Conservation (phyloP, 35 echinoderm and acorn worm species). For the Anneissia japonica region DNA sequence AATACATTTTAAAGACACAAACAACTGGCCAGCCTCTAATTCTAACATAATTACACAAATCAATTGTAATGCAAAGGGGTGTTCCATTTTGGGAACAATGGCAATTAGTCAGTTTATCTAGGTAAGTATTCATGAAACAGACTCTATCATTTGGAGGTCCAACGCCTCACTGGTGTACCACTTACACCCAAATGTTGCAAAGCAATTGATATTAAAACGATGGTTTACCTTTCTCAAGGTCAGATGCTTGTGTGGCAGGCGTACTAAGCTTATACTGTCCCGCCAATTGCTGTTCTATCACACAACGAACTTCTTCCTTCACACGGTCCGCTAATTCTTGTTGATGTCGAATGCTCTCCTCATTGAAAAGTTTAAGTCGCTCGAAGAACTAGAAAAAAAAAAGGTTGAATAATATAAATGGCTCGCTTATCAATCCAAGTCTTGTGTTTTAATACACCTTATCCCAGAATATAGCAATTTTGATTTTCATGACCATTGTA, state of each 20-base stretch:
- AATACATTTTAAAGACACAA: no score
- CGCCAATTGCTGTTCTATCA: slow-evolving; percentile 71
- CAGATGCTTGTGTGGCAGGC: not conserved
- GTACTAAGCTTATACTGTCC: slow-evolving; percentile 71
- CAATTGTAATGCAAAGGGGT: no score
- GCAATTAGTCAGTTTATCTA: no score
- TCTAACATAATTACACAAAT: no score
- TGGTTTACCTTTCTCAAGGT: slow-evolving; percentile 47
- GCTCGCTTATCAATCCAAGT: not conserved
- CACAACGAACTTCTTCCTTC: slow-evolving; percentile 40
- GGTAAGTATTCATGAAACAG: no score
- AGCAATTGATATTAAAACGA: not conserved
- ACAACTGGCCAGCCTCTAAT: no score
- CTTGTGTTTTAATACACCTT: not conserved
- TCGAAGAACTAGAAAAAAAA: slow-evolving; percentile 70
- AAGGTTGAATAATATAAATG: not conserved
- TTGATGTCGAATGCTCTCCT: slow-evolving; percentile 55
- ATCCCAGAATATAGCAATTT: not conserved
- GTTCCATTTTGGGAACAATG: no score
- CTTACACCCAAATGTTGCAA: no score
- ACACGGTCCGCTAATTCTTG: slow-evolving; percentile 58
- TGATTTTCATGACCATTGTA: no score
- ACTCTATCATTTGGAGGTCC: no score
- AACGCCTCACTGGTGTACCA: no score
- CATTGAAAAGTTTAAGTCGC: slow-evolving; percentile 56